These are phyloP conservation scores for Drosophila limbata DNA, from an alignment of 2,888 invertebrate genomes.

Conservation along the genomic window DNA sequence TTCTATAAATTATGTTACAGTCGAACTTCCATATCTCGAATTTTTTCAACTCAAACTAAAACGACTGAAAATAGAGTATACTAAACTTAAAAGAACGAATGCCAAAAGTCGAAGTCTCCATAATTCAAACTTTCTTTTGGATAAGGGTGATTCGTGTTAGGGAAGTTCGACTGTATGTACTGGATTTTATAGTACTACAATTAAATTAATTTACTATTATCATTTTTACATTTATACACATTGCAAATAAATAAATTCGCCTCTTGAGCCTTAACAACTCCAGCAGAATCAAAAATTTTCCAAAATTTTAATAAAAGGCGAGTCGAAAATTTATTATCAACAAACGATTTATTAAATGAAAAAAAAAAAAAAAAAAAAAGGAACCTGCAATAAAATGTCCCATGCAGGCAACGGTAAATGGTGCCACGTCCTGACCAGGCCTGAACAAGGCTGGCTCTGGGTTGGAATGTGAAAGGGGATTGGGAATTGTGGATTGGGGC, in stretches of 20 bases:
- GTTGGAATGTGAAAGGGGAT: slow-evolving; percentile 24
- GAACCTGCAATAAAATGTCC: slow-evolving; percentile 65
- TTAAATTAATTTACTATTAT: not conserved
- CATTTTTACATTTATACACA: not conserved
- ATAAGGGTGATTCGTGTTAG: no score
- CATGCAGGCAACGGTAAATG: slow-evolving; percentile 44
- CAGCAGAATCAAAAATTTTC: slow-evolving; percentile 29
- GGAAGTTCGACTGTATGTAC: no score
- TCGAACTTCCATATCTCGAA: no score
- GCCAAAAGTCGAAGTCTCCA: no score
- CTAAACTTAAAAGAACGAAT: no score
- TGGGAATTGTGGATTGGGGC: slow-evolving; percentile 46
- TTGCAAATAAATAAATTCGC: not conserved
- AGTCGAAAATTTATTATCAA: slow-evolving; percentile 75
- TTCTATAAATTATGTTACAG: no score
- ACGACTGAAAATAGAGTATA: no score
- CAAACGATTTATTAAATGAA: slow-evolving; percentile 78
- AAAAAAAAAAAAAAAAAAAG: slow-evolving; percentile 18
- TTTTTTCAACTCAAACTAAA: no score
- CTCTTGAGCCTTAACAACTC: not conserved
- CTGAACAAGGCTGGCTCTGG: slow-evolving; percentile 4
- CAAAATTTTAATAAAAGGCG: slow-evolving; percentile 68
- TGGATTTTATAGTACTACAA: not conserved
- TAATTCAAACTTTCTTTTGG: no score
- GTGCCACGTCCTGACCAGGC: slow-evolving; percentile 32